Conservation (phyloP, 2,113 vertebrate species). For the Calcarius ornatus region DNA sequence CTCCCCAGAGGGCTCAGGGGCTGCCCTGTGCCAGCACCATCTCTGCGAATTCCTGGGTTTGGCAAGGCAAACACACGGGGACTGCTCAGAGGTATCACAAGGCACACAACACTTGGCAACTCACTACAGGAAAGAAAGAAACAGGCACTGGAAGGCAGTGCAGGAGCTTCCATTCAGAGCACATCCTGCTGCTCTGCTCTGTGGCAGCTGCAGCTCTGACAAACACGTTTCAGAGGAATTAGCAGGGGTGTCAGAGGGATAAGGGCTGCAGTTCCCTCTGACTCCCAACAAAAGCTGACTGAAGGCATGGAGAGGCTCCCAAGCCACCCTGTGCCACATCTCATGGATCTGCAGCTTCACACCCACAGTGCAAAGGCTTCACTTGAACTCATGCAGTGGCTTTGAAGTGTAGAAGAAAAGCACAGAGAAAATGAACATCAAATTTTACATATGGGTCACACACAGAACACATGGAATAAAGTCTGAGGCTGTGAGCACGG, state of each 20-base stretch:
- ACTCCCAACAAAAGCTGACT: not conserved
- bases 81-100: not conserved
- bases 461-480: not conserved
- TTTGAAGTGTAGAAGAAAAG: not conserved
- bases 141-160: not conserved
- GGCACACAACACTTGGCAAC: not conserved
- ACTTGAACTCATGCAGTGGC: not conserved
- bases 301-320: not conserved
- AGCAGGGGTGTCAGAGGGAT: not conserved
- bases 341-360: not conserved
- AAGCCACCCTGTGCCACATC: not conserved
- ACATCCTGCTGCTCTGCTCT: not conserved
- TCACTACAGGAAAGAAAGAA: not conserved
- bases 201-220: not conserved
- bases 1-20: not conserved
- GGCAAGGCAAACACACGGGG: not conserved
- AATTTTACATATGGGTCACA: not conserved
- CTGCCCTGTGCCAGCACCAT: not conserved
- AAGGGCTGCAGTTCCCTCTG: not conserved
- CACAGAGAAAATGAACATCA: fast-evolving
- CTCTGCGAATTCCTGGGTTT: not conserved
- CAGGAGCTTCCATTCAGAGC: not conserved
- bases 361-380: not conserved
- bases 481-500: not conserved
- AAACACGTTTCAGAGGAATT: not conserved